These are phyloP conservation scores for Agrochola macilenta DNA, from an alignment of 2,888 invertebrate species.

Conservation along the genomic window DNA sequence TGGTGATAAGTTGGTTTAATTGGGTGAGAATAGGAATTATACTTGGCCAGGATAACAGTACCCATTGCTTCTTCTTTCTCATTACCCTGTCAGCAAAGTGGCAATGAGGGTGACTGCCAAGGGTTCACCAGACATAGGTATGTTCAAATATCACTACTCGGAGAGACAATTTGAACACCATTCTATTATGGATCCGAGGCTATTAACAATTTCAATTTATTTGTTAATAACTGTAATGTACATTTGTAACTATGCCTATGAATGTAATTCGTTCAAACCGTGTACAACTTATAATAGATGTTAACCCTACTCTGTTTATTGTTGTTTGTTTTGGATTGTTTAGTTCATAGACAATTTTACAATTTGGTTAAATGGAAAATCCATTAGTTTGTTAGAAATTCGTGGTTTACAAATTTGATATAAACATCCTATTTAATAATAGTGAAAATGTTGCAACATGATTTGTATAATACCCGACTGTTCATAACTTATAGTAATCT, in stretches of 20 bases:
- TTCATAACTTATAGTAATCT: neutral
- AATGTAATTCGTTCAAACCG: neutral
- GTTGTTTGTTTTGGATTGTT: neutral
- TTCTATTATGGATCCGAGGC: neutral
- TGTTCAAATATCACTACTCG: neutral
- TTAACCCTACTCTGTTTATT: neutral
- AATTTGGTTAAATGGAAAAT: neutral
- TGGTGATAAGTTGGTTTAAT: neutral
- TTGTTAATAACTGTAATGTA: neutral
- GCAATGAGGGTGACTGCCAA: neutral
- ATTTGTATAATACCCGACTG: neutral
- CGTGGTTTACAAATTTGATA: neutral
- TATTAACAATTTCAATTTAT: neutral
- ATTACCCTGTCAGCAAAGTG: too few relatives aligned
- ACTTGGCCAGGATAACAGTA: neutral
- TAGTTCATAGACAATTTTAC: neutral
- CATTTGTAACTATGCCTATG: neutral
- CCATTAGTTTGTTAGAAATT: neutral
- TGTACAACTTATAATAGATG: neutral
- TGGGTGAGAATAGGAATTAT: neutral
- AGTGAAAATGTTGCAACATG: neutral
- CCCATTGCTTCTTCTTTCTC: neutral
- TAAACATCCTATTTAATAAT: neutral
- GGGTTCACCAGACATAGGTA: neutral
- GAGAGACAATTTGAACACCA: neutral